phyloP scores from a whole-genome alignment of 2,888 invertebrate genomes.

The Troglohyphantes excavatus region DNA sequence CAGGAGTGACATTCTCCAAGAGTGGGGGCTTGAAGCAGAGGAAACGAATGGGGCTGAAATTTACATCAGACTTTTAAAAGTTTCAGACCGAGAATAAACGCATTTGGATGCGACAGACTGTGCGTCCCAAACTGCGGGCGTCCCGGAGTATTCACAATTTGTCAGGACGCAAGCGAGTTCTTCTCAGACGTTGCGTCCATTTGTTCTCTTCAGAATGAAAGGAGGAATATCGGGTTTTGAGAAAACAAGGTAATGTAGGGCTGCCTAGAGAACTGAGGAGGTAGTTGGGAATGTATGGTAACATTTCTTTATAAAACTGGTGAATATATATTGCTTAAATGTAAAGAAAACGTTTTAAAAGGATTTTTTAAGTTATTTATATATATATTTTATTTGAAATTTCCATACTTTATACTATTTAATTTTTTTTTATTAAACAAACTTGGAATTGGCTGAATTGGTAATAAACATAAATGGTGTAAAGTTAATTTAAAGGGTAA shows the following conservation, averaged over 20 bases:
- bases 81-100: constrained; percentile 40
- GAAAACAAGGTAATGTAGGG: not conserved
- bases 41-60: constrained; percentile 9
- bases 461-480: too few species aligned
- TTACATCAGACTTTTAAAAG: constrained; percentile 26
- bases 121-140: not conserved
- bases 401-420: too few species aligned
- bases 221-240: not conserved
- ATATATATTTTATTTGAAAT: too few species aligned
- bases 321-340: too few species aligned
- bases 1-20: too few species aligned
- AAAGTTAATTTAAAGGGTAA: too few species aligned
- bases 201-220: not conserved
- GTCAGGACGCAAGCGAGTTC: constrained; percentile 1
- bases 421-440: too few species aligned
- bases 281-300: not conserved
- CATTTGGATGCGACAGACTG: constrained; percentile 32
- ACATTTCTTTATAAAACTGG: not conserved
- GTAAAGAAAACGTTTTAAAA: too few species aligned
- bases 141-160: constrained; percentile 25
- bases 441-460: too few species aligned
- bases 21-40: not conserved
- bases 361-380: too few species aligned
- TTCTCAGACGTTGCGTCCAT: not conserved
- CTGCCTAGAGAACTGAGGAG: not conserved